phyloP scores from a whole-genome alignment of 2,888 invertebrate genomes.

The Sepioteuthis lessoniana region DNA sequence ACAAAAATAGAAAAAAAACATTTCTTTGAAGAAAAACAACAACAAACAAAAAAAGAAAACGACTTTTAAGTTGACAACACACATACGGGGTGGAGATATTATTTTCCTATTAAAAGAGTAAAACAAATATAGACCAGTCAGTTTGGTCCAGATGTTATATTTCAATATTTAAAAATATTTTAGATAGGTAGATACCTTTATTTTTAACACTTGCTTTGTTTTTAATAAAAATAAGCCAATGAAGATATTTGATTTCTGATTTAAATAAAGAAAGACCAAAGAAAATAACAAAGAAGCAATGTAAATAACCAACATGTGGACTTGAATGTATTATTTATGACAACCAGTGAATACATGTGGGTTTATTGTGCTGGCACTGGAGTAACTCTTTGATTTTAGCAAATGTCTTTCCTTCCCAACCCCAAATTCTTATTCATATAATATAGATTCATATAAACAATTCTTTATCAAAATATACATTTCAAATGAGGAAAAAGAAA shows the following conservation, averaged over 20 bases:
- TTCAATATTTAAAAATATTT: background rate
- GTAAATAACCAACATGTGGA: background rate
- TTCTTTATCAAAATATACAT: constrained; percentile 41
- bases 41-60: no score
- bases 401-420: background rate
- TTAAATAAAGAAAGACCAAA: background rate
- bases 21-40: no score
- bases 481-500: background rate
- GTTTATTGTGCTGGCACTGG: background rate
- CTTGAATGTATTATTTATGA: background rate
- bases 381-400: background rate
- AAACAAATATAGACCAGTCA: background rate
- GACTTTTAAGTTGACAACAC: no score
- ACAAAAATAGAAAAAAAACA: no score
- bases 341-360: background rate
- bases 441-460: constrained; percentile 14
- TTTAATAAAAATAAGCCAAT: background rate
- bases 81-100: background rate
- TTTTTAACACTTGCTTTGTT: background rate
- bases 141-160: background rate
- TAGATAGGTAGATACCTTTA: background rate
- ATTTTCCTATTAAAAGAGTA: background rate
- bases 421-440: background rate
- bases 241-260: background rate
- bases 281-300: background rate